A percentile compares a stretch with the other conserved stretches of the same genome.
phyloP scores from a whole-genome alignment of 2,888 invertebrate genomes.

The Bombyx huttoni region DNA sequence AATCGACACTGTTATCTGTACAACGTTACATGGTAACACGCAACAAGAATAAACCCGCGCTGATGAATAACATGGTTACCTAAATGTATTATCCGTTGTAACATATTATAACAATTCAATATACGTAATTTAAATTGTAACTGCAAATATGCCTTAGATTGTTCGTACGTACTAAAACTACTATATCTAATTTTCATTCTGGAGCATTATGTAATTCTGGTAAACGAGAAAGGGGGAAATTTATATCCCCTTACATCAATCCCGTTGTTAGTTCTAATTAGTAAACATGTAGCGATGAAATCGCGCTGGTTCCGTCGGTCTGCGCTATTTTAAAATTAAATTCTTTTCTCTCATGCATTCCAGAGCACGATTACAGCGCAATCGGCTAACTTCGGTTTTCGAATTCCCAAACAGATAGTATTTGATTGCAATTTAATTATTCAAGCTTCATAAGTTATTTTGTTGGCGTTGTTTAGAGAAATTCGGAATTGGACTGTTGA shows the following conservation, averaged over 20 bases:
- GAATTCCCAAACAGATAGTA: conserved; percentile 39
- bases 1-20: conserved; percentile 66
- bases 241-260: background rate
- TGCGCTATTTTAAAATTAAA: conserved; percentile 59
- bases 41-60: conserved; percentile 27
- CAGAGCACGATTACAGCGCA: conserved; percentile 42
- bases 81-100: conserved; percentile 18
- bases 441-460: conserved; percentile 19
- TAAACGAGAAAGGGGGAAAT: conserved; percentile 2
- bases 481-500: conserved; percentile 7
- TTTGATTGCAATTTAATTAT: conserved; percentile 57
- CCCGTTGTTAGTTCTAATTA: conserved; percentile 32
- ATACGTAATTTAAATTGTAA: background rate
- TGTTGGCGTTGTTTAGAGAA: conserved; percentile 16
- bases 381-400: conserved; percentile 32
- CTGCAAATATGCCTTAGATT: background rate
- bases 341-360: conserved; percentile 55
- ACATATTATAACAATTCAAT: conserved; percentile 5
- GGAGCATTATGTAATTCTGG: conserved; percentile 13
- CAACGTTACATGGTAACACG: conserved; percentile 28
- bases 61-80: conserved; percentile 43
- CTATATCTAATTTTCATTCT: conserved; percentile 12
- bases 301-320: conserved; percentile 29
- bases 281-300: conserved; percentile 49
- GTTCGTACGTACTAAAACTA: background rate